A percentile compares a stretch with the other conserved stretches of the same genome.
phyloP scores from a whole-genome alignment of 2,797 vertebrate genomes.

The Characodon lateralis region DNA sequence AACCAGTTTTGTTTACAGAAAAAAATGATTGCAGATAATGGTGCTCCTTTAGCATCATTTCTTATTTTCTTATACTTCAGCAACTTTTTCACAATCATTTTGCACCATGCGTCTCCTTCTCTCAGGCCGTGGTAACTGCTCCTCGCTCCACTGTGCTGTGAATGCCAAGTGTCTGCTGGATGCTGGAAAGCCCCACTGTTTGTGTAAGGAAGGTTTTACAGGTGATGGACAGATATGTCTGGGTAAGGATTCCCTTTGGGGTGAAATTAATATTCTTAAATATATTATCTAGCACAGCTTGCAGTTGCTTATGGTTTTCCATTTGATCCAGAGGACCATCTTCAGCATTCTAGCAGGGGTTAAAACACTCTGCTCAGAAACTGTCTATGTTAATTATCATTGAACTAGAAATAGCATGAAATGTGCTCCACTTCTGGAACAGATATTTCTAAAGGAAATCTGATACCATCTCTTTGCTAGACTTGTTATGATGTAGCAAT shows the following conservation, averaged over 20 bases:
- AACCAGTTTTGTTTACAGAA: constrained; percentile 77
- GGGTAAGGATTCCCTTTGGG: constrained; percentile 77
- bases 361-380: background rate
- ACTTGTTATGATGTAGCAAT: background rate
- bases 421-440: background rate
- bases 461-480: background rate
- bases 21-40: constrained; percentile 89
- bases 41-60: background rate
- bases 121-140: constrained; percentile 86
- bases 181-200: constrained; percentile 77
- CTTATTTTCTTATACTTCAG: background rate
- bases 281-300: background rate
- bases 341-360: background rate
- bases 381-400: background rate
- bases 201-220: constrained; percentile 85
- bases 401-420: background rate
- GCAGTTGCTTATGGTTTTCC: constrained; percentile 12
- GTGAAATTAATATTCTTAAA: background rate
- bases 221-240: constrained; percentile 83
- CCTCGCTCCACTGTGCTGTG: constrained; percentile 75
- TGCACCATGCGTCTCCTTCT: constrained; percentile 13
- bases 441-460: no score
- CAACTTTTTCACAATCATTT: background rate
- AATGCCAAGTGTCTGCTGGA: constrained; percentile 81
- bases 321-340: constrained; percentile 5